These are phyloP conservation scores for Dryocosmus kuriphilus DNA, from an alignment of 2,888 invertebrate species.

Conservation along the genomic window DNA sequence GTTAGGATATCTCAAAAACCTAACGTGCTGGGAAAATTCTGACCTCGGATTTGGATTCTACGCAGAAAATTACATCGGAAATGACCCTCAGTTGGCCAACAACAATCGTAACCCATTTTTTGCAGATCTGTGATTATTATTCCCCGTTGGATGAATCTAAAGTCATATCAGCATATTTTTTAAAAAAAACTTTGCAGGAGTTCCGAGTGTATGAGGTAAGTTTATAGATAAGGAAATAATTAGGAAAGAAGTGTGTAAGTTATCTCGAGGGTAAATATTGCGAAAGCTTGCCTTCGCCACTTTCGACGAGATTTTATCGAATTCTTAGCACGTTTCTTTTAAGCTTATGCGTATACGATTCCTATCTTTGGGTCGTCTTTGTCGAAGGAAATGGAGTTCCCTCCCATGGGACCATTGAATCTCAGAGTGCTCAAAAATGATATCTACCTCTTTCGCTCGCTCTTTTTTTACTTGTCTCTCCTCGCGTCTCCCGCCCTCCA, in stretches of 20 bases:
- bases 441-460: constrained; percentile 43
- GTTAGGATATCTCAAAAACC: too few species aligned
- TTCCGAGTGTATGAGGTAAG: not conserved
- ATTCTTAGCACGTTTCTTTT: constrained; percentile 38
- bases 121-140: too few species aligned
- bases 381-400: constrained; percentile 38
- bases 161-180: too few species aligned
- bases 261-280: constrained; percentile 15
- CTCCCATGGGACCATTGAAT: constrained; percentile 36
- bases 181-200: too few species aligned
- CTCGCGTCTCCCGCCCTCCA: constrained; percentile 38
- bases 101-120: too few species aligned
- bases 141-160: too few species aligned
- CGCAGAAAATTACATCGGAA: too few species aligned
- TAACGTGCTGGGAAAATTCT: too few species aligned
- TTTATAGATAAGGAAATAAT: constrained; percentile 24
- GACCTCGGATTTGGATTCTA: too few species aligned
- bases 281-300: constrained; percentile 13
- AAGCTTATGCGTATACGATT: constrained; percentile 39
- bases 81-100: too few species aligned
- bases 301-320: constrained; percentile 28
- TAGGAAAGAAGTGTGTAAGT: constrained; percentile 12
- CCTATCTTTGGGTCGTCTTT: constrained; percentile 37
- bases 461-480: constrained; percentile 39
- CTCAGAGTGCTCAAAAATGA: constrained; percentile 40